Conservation (phyloP, 1,140 invertebrate genomes). For the Dendrolimus punctatus region DNA sequence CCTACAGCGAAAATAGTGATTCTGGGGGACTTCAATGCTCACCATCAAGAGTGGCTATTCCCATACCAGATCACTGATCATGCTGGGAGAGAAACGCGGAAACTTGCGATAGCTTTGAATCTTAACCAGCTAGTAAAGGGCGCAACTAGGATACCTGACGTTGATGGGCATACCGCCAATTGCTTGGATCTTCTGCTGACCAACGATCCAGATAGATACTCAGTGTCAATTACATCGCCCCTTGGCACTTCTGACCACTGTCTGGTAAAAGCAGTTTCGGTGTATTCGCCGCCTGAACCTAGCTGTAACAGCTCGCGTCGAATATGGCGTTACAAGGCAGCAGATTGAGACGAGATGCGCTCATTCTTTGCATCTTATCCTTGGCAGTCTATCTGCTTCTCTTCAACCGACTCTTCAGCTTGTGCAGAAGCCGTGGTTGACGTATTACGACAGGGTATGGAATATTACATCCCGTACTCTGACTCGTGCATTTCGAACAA, state of each 20-base stretch:
- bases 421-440: constrained; percentile 13
- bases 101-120: too few species aligned
- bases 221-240: too few species aligned
- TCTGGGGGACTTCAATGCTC: too few species aligned
- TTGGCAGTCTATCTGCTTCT: constrained; percentile 15
- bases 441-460: constrained; percentile 17
- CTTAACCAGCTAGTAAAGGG: too few species aligned
- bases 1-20: too few species aligned
- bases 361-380: constrained; percentile 9
- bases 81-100: too few species aligned
- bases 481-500: constrained; percentile 7
- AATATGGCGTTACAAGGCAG: background rate
- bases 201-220: too few species aligned
- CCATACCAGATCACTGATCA: too few species aligned
- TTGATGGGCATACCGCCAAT: too few species aligned
- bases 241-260: constrained; percentile 6
- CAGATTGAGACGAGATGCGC: constrained; percentile 4
- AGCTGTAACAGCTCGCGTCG: constrained; percentile 13
- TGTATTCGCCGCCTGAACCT: constrained; percentile 1
- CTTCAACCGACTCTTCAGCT: constrained; percentile 8
- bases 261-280: constrained; percentile 5
- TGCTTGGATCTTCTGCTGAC: too few species aligned
- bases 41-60: too few species aligned
- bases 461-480: constrained; percentile 16
- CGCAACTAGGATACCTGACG: too few species aligned